phyloP scores from a whole-genome alignment of 2,113 vertebrate genomes.

The Coptodon rendalli region DNA sequence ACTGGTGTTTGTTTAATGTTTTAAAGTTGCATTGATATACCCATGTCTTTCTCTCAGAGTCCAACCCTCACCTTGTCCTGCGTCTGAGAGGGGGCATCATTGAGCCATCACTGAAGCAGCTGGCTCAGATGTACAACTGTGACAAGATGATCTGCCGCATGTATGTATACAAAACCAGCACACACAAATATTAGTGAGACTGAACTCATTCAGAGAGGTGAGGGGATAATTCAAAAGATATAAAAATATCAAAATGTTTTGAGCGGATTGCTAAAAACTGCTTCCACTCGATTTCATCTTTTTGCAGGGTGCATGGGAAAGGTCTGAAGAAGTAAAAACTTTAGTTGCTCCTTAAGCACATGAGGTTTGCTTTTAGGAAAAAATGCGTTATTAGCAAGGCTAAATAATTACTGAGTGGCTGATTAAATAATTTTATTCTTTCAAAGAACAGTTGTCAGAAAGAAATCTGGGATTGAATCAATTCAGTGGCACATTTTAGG shows the following conservation, averaged over 20 bases:
- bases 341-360: background rate
- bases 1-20: background rate
- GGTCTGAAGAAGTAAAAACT: background rate
- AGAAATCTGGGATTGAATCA: background rate
- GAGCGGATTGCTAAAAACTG: background rate
- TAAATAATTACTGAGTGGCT: background rate
- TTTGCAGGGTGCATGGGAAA: background rate
- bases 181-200: background rate
- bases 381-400: background rate
- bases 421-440: background rate
- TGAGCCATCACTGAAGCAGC: slow-evolving; percentile 90
- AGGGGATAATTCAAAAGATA: background rate
- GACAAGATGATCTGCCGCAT: slow-evolving; percentile 99
- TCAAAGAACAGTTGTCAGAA: background rate
- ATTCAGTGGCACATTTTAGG: background rate
- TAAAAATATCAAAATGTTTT: background rate
- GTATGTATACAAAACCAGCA: slow-evolving; percentile 64
- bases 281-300: background rate
- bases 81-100: slow-evolving; percentile 94
- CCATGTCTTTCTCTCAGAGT: slow-evolving; percentile 68
- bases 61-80: slow-evolving; percentile 91
- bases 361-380: background rate
- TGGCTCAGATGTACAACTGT: slow-evolving; percentile 97
- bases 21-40: background rate
- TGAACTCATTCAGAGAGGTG: background rate